Evolutionary conservation across 1,140 invertebrate genomes (phyloP).

Genomic region (Bursaphelenchus mucronatus): DNA sequence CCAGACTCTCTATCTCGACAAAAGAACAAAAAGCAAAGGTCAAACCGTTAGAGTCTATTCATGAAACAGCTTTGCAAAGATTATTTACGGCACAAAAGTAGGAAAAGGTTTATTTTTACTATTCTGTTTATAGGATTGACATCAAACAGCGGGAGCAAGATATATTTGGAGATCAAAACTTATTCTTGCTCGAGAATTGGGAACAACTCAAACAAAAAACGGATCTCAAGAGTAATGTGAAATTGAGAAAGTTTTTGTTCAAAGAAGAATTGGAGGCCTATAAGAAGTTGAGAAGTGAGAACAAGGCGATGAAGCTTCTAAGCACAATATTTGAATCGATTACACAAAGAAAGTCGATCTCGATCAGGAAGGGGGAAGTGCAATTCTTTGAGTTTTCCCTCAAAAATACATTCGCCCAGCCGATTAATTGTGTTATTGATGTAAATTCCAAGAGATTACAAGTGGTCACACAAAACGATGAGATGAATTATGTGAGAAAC

Average conservation of each 20-base stretch:
- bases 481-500: slow-evolving; percentile 39
- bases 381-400: slow-evolving; percentile 37
- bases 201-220: slow-evolving; percentile 33
- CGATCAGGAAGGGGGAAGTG: slow-evolving; percentile 29
- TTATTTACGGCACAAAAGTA: slow-evolving; percentile 41
- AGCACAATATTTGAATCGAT: slow-evolving; percentile 35
- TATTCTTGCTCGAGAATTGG: slow-evolving; percentile 31
- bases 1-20: neutral
- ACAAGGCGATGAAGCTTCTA: slow-evolving; percentile 32
- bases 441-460: slow-evolving; percentile 26
- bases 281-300: slow-evolving; percentile 30
- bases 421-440: slow-evolving; percentile 35
- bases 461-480: slow-evolving; percentile 36
- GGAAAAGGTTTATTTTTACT: slow-evolving; percentile 11
- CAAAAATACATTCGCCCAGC: slow-evolving; percentile 43
- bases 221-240: slow-evolving; percentile 10
- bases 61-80: slow-evolving; percentile 35
- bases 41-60: slow-evolving; percentile 30
- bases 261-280: slow-evolving; percentile 43
- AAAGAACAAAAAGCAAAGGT: slow-evolving; percentile 15
- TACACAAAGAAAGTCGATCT: slow-evolving; percentile 23
- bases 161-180: slow-evolving; percentile 22
- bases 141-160: slow-evolving; percentile 35
- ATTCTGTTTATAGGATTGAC: slow-evolving; percentile 32
- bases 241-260: slow-evolving; percentile 39